Evolutionary conservation across 1,140 invertebrate genomes (phyloP).

Genomic region (Bombus turneri): DNA sequence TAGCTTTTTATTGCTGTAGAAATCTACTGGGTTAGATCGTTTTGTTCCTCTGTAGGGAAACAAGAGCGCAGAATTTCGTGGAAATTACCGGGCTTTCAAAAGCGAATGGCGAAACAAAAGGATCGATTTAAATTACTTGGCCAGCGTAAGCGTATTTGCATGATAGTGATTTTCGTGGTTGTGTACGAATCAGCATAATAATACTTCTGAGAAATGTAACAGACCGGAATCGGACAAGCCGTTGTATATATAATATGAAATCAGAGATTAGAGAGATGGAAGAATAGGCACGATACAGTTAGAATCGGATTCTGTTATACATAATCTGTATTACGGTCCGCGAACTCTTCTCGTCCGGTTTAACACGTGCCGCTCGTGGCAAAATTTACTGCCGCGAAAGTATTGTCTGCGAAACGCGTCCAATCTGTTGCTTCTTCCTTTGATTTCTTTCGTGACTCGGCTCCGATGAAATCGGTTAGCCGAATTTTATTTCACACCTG

Average conservation of each 20-base stretch:
- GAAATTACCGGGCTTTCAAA: not conserved
- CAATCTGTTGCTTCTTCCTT: constrained; percentile 56
- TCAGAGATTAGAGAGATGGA: constrained; percentile 5
- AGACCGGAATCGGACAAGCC: constrained; percentile 9
- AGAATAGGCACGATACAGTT: not conserved
- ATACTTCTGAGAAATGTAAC: constrained; percentile 33
- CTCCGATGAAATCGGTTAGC: too few species aligned
- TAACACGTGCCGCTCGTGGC: constrained; percentile 47
- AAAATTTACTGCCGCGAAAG: constrained; percentile 19
- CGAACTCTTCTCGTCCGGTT: constrained; percentile 47
- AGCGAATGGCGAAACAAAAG: not conserved
- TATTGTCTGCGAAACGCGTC: constrained; percentile 25
- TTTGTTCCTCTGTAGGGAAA: not conserved
- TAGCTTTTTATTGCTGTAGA: not conserved
- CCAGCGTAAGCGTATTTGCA: constrained; percentile 4
- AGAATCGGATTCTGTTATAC: constrained; percentile 26
- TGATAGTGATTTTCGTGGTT: constrained; percentile 20
- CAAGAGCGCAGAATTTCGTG: not conserved
- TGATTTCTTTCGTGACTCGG: constrained; percentile 21
- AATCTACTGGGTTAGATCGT: not conserved
- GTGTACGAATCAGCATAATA: constrained; percentile 30
- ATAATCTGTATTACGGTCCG: constrained; percentile 33
- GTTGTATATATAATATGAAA: not conserved
- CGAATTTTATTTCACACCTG: too few species aligned
- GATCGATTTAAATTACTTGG: constrained; percentile 16